These are phyloP conservation scores for Onthophagus taurus DNA, from an alignment of 1,140 invertebrate genomes.

Conservation along the genomic window DNA sequence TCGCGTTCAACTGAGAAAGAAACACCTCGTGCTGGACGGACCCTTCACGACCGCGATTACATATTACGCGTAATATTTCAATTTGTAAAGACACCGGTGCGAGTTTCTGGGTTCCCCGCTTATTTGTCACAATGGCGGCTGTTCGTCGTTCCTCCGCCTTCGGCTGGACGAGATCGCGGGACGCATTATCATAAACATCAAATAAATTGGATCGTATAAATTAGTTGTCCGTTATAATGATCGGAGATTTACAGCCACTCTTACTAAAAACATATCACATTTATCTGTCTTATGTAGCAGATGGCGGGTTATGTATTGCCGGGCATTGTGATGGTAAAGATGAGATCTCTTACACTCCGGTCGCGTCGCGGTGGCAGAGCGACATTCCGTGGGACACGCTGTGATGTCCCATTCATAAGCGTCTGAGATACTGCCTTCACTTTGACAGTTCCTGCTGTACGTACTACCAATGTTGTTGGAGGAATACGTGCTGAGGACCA, in stretches of 20 bases:
- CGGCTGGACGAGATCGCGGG: slow-evolving; percentile 21
- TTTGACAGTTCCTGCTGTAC: too few species aligned
- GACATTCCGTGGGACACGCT: slow-evolving; percentile 21
- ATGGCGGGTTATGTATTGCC: slow-evolving; percentile 27
- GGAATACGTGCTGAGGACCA: too few species aligned
- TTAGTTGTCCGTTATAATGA: slow-evolving; percentile 32
- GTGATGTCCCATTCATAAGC: slow-evolving; percentile 19
- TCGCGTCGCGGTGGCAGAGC: slow-evolving; percentile 16
- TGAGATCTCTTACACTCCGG: slow-evolving; percentile 19
- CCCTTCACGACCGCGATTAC: too few species aligned
- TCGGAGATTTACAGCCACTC: slow-evolving; percentile 25
- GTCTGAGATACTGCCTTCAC: too few species aligned
- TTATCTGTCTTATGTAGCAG: slow-evolving; percentile 25
- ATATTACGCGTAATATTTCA: slow-evolving; percentile 7
- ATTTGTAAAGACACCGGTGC: slow-evolving; percentile 8
- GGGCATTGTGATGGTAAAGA: slow-evolving; percentile 29
- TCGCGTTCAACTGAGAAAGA: too few species aligned
- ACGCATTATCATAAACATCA: slow-evolving; percentile 32
- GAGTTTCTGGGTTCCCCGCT: too few species aligned
- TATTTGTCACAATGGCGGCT: too few species aligned
- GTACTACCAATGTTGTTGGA: too few species aligned
- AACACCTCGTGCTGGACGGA: too few species aligned
- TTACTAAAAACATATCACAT: slow-evolving; percentile 18
- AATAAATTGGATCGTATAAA: slow-evolving; percentile 32
- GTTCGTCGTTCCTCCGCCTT: neutral